Evolutionary conservation across 2,797 vertebrate genomes (phyloP), one percentile per base, ranked within the genome.

Genomic region (Myripristis jacobus): DNA sequence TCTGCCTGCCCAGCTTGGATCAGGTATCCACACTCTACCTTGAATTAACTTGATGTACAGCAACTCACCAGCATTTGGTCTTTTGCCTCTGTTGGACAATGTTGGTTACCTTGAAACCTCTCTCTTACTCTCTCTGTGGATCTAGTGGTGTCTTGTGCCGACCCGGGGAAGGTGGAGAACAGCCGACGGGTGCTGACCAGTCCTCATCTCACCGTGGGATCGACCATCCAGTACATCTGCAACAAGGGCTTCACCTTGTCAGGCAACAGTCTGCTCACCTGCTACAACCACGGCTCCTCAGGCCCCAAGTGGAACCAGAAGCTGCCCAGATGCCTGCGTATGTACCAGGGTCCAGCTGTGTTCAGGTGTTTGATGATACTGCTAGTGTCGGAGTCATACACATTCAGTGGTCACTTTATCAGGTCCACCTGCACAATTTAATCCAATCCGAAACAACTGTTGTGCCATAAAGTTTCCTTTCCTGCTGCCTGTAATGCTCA

Each of bases 291-390:
- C 0, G 95, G 95, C 0, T 93, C 95, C 0, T 93, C 94, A 0
- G 96, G 94, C 16, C 97, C 97, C 52, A 96, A 95, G 78, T 98
- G 97, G 97, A 98, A 94, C 2, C 95, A 97, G 81, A 95, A 94
- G 19, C 90, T 95, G 7, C 97, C 97, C 44, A 95, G 94, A 89
- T 98, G 97, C 92, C 93, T 94, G 82, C 75, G 97, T 98, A 94
- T 89, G 96, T 94, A 70, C 50, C n/a, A 27, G 0, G 36, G 36
- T 13, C 3, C 34, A 8, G 2, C 34, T 11, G 34, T 9, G n/a
- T 36, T 2, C 10, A 9, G 7, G 34, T 36, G 2, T 36, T 9
- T 13, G 10, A 38, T 12, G 11, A 38, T 38, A 38, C 36, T 12
- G 11, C 10, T 38, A 36, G n/a, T n/a, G n/a, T n/a, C n/a, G n/a